Evolutionary conservation across 2,113 vertebrate genomes (phyloP), one percentile per base, ranked within the genome.

Genomic region (Oryzias woworae): DNA sequence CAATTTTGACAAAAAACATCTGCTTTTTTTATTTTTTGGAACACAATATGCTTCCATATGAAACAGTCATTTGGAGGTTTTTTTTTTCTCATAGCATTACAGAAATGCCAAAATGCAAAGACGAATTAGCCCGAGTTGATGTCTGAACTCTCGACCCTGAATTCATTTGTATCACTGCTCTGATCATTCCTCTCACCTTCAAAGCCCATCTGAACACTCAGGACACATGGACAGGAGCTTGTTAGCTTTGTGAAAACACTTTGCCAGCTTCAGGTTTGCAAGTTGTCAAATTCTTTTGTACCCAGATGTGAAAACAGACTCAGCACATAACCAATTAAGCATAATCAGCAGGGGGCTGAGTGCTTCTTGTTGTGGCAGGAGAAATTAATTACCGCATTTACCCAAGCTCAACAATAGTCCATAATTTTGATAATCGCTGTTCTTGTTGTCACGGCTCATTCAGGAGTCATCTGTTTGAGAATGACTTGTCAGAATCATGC

Each of bases 341-440:
- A 14, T 61, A 53, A 65, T 47, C 78, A 78, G 78, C 47, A 45
- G 78, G 78, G 60, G 65, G 70, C 31, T 18, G 53, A 24, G 52
- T 28, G 31, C 64, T 50, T 64, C 71, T 66, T 69, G 76, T 69
- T 65, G 56, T 59, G 54, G 83, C 73, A 63, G 56, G 12, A 60
- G 58, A 73, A 78, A 84, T 83, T 28, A 77, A 81, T 87, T 73
- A 72, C 58, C 54, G 44, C 69, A 62, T 84, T 60, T 57, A 70
- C 58, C 62, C 73, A 53, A 69, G 80, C 53, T 67, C 50, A 84
- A 84, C 78, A 83, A 75, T 73, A 54, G 77, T 75, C 71, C 54
- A 59, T 82, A 47, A 84, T 87, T 85, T 46, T 46, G 67, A 77
- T 71, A 77, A 73, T 60, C 20, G 14, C 41, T 13, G 50, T 56